phyloP scores from a whole-genome alignment of 2,888 invertebrate species.

The Heliconius aoede region DNA sequence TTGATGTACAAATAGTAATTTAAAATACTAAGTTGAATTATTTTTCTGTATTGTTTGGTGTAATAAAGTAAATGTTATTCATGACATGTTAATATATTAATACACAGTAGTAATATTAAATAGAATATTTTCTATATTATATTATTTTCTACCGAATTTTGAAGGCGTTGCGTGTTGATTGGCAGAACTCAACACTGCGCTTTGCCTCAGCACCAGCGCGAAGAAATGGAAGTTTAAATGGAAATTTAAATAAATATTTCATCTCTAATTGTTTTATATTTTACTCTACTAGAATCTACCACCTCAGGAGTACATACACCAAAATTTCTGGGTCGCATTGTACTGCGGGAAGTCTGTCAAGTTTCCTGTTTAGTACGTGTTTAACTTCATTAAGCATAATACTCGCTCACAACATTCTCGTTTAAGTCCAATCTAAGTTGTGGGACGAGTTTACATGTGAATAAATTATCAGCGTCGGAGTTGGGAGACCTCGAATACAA shows the following conservation, averaged over 20 bases:
- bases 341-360: constrained; percentile 45
- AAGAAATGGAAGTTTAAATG: too few relatives aligned
- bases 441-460: constrained; percentile 78
- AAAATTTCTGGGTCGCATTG: constrained; percentile 44
- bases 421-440: constrained; percentile 84
- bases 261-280: background rate
- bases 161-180: too few relatives aligned
- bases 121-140: too few relatives aligned
- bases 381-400: constrained; percentile 83
- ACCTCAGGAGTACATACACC: constrained; percentile 28
- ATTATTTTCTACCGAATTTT: too few relatives aligned
- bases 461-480: constrained; percentile 80
- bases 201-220: too few relatives aligned
- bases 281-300: constrained; percentile 7
- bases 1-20: constrained; percentile 1
- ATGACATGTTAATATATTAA: background rate
- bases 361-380: constrained; percentile 70
- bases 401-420: constrained; percentile 78
- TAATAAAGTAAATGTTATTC: background rate
- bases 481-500: constrained; percentile 55
- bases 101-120: background rate
- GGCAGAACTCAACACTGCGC: too few relatives aligned
- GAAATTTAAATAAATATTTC: too few relatives aligned
- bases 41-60: background rate
- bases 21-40: constrained; percentile 12